Evolutionary conservation across 2,113 vertebrate genomes (phyloP).

Genomic region (Indicator maculatus): DNA sequence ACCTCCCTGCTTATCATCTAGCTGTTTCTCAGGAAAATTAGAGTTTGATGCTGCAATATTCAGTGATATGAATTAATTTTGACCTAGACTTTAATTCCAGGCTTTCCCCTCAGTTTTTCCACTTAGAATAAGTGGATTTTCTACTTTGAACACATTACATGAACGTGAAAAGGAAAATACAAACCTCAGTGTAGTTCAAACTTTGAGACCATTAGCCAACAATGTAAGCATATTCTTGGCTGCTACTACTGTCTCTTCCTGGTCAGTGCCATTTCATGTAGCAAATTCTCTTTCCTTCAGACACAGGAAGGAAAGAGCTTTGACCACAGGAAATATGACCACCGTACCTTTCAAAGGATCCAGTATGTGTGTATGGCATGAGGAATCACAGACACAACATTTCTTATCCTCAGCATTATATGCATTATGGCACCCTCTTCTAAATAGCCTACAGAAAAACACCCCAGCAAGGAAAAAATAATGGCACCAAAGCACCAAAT

Average conservation of each 20-base stretch:
- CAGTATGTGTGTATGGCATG: fast-evolving
- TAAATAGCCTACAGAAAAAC: background rate
- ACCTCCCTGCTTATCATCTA: background rate
- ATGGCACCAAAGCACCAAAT: background rate
- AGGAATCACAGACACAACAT: background rate
- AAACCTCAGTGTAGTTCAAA: background rate
- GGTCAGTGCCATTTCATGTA: background rate
- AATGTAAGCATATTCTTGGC: background rate
- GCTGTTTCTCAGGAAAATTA: background rate
- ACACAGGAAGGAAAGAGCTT: background rate
- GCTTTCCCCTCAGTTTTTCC: background rate
- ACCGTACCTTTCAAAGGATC: background rate
- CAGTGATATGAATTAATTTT: background rate
- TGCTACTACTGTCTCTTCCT: background rate
- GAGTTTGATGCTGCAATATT: background rate
- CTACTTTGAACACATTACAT: background rate
- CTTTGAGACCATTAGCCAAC: background rate
- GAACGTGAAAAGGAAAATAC: background rate
- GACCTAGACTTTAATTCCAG: background rate
- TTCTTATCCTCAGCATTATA: background rate
- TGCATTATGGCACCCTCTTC: background rate
- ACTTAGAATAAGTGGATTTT: background rate
- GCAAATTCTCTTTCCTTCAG: background rate
- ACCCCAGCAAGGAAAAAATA: background rate
- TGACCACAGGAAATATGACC: background rate